Evolutionary conservation across 2,888 invertebrate genomes (phyloP).

Genomic region (Cristatella mucedo): DNA sequence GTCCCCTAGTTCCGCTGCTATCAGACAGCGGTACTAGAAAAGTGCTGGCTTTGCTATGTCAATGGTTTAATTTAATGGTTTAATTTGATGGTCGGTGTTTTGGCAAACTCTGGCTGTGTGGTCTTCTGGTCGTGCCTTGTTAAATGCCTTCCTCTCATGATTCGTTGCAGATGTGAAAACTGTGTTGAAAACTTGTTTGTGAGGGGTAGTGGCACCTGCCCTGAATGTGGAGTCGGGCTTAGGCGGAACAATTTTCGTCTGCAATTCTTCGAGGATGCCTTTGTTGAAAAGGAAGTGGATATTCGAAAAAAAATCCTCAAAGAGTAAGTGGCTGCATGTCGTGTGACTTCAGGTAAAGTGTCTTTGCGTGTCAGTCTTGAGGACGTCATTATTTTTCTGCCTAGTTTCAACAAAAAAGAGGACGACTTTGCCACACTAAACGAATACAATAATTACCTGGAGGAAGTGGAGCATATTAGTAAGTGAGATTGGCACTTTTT

Average conservation of each 20-base stretch:
- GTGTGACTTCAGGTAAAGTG: not conserved
- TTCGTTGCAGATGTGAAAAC: constrained; percentile 57
- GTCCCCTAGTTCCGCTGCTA: too few relatives aligned
- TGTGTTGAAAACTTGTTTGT: constrained; percentile 89
- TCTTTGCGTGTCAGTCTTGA: not conserved
- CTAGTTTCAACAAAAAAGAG: constrained; percentile 76
- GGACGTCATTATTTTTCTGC: constrained; percentile 12
- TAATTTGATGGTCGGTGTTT: too few relatives aligned
- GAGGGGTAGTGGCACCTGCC: constrained; percentile 83
- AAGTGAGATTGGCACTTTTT: constrained; percentile 14
- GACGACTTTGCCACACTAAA: constrained; percentile 68
- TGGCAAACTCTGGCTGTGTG: too few relatives aligned
- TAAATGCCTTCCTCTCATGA: constrained; percentile 3
- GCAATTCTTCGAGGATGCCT: constrained; percentile 86
- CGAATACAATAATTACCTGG: constrained; percentile 89
- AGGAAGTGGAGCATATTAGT: constrained; percentile 70
- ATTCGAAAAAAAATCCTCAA: constrained; percentile 67
- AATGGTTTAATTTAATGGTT: too few relatives aligned
- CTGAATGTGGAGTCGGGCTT: constrained; percentile 74
- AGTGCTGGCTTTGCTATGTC: too few relatives aligned
- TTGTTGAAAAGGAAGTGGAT: constrained; percentile 92
- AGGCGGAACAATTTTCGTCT: constrained; percentile 76
- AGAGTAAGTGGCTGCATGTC: constrained; percentile 22
- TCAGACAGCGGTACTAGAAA: too few relatives aligned
- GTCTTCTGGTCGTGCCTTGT: constrained; percentile 2